Base-by-base conservation (phyloP, 2,797 vertebrate species). In the Atherinosoma microstoma region DNA sequence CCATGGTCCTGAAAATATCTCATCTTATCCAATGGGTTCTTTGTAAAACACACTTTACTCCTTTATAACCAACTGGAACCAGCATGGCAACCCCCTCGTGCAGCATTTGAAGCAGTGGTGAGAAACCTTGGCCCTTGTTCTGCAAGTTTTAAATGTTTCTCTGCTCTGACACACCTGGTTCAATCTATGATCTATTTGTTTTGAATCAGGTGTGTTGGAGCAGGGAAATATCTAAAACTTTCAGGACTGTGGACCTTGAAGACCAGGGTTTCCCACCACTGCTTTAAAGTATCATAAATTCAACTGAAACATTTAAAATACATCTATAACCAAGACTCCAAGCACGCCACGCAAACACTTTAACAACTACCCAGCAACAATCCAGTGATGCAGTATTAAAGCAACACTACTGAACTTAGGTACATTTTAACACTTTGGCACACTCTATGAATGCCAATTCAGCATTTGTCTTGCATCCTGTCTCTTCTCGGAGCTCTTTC, bases 1-100 rank as follows among this genome's bases (percentile, higher is more conserved):
- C 65, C 62, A n/a, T 68, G 63, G 73, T 75, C 20, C 70, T 83
- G 58, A 62, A 57, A 57, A 32, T 18, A 32, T 30, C 15, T 18
- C 16, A 7, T 7, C 24, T 16, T 57, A 15, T 13, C 24, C 27
- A 57, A 57, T 30, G 6, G 16, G 16, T 16, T 32, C 9, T 49
- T n/a, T 49, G 38, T 15, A 22, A 56, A 58, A 13, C 45, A 67
- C 29, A 49, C 16, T 6, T 24, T 32, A 49, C 38, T 64, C 15
- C 45, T 13, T 49, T 2, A 24, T 16, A 35, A 61, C 29, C 54
- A 49, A 1, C 8, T 1, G 20, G 9, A 56, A 29, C 9, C 27
- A 57, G 2, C 7, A 18, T 30, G 6, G 15, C 24, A 29, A 6
- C 4, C 24, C 24, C 4, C 4, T 27, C 53, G 8, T 16, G 1